phyloP scores from a whole-genome alignment of 2,797 vertebrate species.

The Acomys russatus region DNA sequence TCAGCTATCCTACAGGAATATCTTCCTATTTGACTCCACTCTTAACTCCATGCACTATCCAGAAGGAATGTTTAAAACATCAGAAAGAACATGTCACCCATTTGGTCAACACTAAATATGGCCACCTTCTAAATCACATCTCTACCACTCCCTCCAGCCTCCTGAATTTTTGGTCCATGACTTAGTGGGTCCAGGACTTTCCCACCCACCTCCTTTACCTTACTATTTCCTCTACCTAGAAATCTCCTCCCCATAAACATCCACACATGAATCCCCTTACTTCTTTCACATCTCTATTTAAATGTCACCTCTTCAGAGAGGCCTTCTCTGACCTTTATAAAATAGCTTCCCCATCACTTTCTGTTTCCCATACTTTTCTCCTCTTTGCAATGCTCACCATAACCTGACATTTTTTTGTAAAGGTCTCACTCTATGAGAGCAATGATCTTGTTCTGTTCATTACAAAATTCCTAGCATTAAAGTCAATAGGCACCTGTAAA shows the following conservation, averaged over 20 bases:
- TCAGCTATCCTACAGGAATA: background rate
- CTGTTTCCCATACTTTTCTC: background rate
- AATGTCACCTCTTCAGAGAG: conserved; percentile 26
- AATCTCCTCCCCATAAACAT: background rate
- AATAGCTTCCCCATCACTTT: background rate
- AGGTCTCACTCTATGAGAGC: conserved; percentile 11
- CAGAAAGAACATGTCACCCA: background rate
- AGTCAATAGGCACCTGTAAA: background rate
- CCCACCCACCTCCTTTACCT: background rate
- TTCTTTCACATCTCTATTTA: background rate
- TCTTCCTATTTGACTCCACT: background rate
- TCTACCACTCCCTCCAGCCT: background rate
- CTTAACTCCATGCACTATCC: background rate
- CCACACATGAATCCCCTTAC: background rate
- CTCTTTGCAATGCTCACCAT: background rate
- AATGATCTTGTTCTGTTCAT: conserved; percentile 7
- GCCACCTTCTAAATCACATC: background rate
- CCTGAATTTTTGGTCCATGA: background rate
- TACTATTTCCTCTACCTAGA: background rate
- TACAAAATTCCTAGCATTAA: background rate
- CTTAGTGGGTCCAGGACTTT: background rate
- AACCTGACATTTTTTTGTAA: background rate
- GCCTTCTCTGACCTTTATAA: conserved; percentile 1
- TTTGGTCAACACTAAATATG: background rate
- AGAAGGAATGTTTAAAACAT: conserved; percentile 41